phyloP scores from a whole-genome alignment of 2,113 vertebrate species.

The Thalassoma bifasciatum region DNA sequence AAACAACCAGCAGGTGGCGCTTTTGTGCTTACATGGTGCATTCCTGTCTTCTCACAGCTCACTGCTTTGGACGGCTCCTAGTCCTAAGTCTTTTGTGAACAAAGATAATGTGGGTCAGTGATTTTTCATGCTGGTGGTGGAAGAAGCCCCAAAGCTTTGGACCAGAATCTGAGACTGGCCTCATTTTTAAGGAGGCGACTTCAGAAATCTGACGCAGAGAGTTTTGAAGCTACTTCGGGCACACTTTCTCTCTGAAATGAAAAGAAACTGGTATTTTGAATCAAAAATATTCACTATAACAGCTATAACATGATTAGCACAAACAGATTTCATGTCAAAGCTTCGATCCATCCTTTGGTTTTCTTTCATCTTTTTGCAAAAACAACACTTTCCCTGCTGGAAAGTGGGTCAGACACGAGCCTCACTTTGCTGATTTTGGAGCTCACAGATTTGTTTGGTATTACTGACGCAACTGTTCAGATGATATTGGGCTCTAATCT shows the following conservation, averaged over 20 bases:
- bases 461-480: slow-evolving; percentile 19
- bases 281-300: too few species aligned
- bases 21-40: too few species aligned
- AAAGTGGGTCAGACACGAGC: neutral
- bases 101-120: slow-evolving; percentile 59
- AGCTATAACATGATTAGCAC: too few species aligned
- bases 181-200: slow-evolving; percentile 34
- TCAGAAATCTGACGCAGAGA: neutral
- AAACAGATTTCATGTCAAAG: too few species aligned
- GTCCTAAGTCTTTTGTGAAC: too few species aligned
- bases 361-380: neutral
- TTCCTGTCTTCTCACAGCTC: too few species aligned
- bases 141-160: slow-evolving; percentile 44
- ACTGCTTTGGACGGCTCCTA: too few species aligned
- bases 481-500: slow-evolving; percentile 31
- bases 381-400: neutral
- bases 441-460: slow-evolving; percentile 23
- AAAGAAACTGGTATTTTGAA: too few species aligned
- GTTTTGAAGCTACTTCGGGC: slow-evolving; percentile 1
- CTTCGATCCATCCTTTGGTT: neutral
- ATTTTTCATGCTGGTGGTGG: too few species aligned
- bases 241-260: too few species aligned
- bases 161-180: slow-evolving; percentile 1
- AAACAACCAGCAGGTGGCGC: too few species aligned
- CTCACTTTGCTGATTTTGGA: neutral